Percentiles rank a stretch among this genome's conserved stretches.
Conservation (phyloP, 2,888 invertebrate species). For the Cheiracanthium punctorium region DNA sequence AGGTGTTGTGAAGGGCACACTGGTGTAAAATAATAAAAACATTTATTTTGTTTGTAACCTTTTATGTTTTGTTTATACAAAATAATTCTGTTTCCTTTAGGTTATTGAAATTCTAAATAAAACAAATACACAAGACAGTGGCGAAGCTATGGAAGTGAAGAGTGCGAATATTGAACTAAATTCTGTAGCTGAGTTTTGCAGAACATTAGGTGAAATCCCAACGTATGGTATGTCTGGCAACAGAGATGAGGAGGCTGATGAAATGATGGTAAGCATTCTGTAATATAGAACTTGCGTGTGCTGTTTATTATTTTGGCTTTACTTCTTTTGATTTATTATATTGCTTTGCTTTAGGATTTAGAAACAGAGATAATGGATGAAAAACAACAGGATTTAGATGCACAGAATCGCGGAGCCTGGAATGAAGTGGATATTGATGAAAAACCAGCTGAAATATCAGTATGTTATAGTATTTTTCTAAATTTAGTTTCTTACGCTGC, state of each 20-base stretch:
- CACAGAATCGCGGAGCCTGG: conserved; percentile 85
- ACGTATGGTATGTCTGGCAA: conserved; percentile 82
- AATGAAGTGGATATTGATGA: conserved; percentile 85
- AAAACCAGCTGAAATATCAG: conserved; percentile 72
- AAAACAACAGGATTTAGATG: conserved; percentile 77
- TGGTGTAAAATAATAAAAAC: too few species aligned
- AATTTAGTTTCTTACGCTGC: too few species aligned
- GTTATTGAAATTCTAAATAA: conserved; percentile 74
- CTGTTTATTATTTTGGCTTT: not conserved
- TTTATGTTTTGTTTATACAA: not conserved
- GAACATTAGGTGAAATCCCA: conserved; percentile 95
- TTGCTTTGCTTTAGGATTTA: conserved; percentile 77
- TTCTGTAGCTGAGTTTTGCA: conserved; percentile 96
- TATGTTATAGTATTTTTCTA: too few species aligned
- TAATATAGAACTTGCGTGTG: too few species aligned
- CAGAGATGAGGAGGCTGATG: conserved; percentile 78
- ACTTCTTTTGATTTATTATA: not conserved
- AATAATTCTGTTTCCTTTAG: too few species aligned
- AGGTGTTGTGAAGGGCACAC: too few species aligned
- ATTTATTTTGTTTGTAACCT: not conserved
- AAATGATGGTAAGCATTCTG: conserved; percentile 79
- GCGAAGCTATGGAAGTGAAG: conserved; percentile 75
- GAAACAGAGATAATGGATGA: conserved; percentile 77
- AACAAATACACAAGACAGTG: conserved; percentile 56
- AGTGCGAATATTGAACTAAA: conserved; percentile 85